A percentile compares a stretch with the other conserved stretches of the same genome.
These are phyloP conservation scores for Drosophila ambigua DNA, from an alignment of 1,140 invertebrate species.

Conservation along the genomic window DNA sequence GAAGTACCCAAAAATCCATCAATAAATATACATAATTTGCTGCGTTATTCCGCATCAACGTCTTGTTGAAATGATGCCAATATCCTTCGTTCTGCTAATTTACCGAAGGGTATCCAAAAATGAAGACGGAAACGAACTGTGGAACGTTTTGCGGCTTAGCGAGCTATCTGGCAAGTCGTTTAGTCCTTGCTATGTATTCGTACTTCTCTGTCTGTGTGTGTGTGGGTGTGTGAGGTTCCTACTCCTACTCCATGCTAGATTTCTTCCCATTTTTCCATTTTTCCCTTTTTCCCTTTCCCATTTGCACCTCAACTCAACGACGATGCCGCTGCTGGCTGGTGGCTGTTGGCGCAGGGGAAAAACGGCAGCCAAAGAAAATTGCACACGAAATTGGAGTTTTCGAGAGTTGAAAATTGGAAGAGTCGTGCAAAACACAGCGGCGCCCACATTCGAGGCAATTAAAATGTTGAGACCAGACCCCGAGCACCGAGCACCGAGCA, in stretches of 20 bases:
- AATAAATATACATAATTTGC: too few relatives aligned
- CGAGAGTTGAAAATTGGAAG: conserved; percentile 55
- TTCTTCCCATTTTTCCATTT: conserved; percentile 1
- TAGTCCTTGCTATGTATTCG: conserved; percentile 37
- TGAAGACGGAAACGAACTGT: conserved; percentile 35
- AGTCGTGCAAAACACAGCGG: conserved; percentile 30
- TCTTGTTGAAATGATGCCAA: too few relatives aligned
- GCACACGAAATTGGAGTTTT: conserved; percentile 66
- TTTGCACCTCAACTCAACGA: not conserved
- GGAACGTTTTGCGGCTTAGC: conserved; percentile 77
- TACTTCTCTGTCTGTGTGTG: conserved; percentile 19
- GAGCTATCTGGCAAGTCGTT: conserved; percentile 67
- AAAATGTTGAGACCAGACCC: conserved; percentile 55
- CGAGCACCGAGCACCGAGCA: not conserved
- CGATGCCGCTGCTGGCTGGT: too few relatives aligned
- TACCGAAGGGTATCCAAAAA: not conserved
- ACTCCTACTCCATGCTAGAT: conserved; percentile 10
- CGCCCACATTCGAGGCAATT: conserved; percentile 60
- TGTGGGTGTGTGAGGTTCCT: conserved; percentile 23
- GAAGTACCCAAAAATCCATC: too few relatives aligned
- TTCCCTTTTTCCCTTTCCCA: not conserved
- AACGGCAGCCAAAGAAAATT: conserved; percentile 54
- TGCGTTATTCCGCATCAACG: too few relatives aligned
- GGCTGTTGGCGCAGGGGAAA: not conserved
- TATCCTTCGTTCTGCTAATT: too few relatives aligned